Percentiles rank a stretch among this genome's conserved stretches.
These are phyloP conservation scores for Philypnodon macrostomus DNA, from an alignment of 2,797 vertebrate genomes.

Conservation along the genomic window DNA sequence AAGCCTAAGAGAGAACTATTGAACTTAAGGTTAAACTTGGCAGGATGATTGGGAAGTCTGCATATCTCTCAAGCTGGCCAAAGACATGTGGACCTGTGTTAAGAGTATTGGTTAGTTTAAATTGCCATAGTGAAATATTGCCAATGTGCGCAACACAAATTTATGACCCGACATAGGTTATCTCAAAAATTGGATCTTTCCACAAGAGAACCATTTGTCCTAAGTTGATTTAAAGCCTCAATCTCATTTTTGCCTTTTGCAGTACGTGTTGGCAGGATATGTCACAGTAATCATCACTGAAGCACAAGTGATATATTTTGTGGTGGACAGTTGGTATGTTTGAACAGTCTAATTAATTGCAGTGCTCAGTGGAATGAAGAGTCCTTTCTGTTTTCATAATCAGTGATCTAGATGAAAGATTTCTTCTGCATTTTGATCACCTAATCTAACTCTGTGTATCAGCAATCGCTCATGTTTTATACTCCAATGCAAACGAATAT, in stretches of 20 bases:
- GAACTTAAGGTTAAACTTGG: no score
- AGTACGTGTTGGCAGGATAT: not conserved
- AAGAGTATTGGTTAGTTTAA: no score
- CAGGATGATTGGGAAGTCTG: no score
- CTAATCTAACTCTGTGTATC: not conserved
- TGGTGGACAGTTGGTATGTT: slow-evolving; percentile 5
- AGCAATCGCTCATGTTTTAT: not conserved
- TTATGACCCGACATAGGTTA: no score
- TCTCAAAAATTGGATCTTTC: no score
- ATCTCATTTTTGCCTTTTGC: not conserved
- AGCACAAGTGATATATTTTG: not conserved
- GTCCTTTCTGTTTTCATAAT: not conserved
- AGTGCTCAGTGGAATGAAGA: not conserved
- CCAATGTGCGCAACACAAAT: no score
- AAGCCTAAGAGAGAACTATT: no score
- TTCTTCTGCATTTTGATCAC: slow-evolving; percentile 1
- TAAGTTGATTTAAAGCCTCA: not conserved
- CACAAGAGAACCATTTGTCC: slow-evolving; percentile 3
- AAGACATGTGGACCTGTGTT: no score
- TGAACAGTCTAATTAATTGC: slow-evolving; percentile 5
- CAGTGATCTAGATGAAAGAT: slow-evolving; percentile 11
- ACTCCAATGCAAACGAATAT: not conserved
- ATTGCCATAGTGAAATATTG: no score
- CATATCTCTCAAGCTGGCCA: no score
- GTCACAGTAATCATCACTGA: not conserved